Evolutionary conservation across 37 sponge, comb jelly and placozoan species (phyloP), one percentile per base, ranked within the genome.

Genomic region (Cliona cf. orientalis): DNA sequence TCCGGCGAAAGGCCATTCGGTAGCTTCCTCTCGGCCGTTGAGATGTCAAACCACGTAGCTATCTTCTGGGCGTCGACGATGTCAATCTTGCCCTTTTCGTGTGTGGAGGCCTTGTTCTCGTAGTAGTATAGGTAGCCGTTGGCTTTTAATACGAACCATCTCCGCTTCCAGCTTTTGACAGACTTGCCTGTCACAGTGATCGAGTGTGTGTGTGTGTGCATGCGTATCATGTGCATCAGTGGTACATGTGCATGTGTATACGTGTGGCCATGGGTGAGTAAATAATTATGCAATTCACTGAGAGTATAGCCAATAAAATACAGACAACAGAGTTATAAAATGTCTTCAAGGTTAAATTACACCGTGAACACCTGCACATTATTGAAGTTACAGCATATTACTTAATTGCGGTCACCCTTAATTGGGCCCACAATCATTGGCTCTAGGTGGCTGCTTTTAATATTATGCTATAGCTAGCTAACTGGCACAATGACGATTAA

Each of bases 81-180:
- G 45, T 89, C 83, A 29, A 83, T 82, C 42, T 69, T 80, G 23
- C 83, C 89, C 42, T 89, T 89, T 69, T 89, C 89, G 14, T 37
- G 5, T 53, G 71, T 82, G 58, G 76, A 64, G 22, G 43, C 23
- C 34, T 64, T 0, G 19, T 75, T 38, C 23, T 66, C 56, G 38
- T 87, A 87, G 53, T 87, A 87, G 63, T 87, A 87, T 38, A 87
- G 75, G 71, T 70, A 87, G 36, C 88, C 88, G 49, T 87, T 87
- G 31, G 69, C 40, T 49, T 81, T 87, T 6, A 87, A 68, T n/a
- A 87, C 69, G 40, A 87, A 81, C 82, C 75, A 87, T 0, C 82
- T 58, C 67, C 55, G 75, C 59, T 87, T 87, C 88, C 88, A 87
- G 23, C 61, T 70, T 58, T 81, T 80, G 2, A 81, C 75, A 26